phyloP scores from a whole-genome alignment of 2,797 vertebrate genomes.

The Rhynchonycteris naso region DNA sequence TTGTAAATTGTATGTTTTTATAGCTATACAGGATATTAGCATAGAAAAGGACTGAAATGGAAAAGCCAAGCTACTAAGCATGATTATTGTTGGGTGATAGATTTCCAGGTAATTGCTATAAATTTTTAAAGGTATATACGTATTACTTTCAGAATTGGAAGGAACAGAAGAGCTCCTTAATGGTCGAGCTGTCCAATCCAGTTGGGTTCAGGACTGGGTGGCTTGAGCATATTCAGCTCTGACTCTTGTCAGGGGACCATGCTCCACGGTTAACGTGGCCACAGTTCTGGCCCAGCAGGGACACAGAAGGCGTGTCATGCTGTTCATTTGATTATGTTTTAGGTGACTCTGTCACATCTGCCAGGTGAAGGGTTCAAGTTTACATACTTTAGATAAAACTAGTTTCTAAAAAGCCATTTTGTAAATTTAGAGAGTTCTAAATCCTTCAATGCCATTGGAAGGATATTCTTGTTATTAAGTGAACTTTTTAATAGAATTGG shows the following conservation, averaged over 20 bases:
- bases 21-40: not conserved
- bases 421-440: constrained; percentile 20
- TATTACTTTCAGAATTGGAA: constrained; percentile 33
- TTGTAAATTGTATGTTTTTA: constrained; percentile 42
- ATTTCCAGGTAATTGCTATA: constrained; percentile 35
- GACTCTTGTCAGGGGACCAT: not conserved
- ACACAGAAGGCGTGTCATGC: not conserved
- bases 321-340: not conserved
- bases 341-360: not conserved
- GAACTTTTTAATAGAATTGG: not conserved
- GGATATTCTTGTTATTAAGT: not conserved
- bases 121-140: not conserved
- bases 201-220: not conserved
- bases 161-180: not conserved
- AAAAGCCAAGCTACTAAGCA: constrained; percentile 12
- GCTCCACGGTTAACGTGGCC: not conserved
- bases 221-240: not conserved
- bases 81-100: not conserved
- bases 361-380: not conserved
- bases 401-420: not conserved
- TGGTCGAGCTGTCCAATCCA: not conserved
- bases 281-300: not conserved
- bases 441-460: not conserved
- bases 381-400: not conserved
- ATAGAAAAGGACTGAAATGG: constrained; percentile 15